Percentiles rank a stretch among this genome's conserved stretches.
These are phyloP conservation scores for Thalpophila matura DNA, from an alignment of 2,888 invertebrate genomes.

Conservation along the genomic window DNA sequence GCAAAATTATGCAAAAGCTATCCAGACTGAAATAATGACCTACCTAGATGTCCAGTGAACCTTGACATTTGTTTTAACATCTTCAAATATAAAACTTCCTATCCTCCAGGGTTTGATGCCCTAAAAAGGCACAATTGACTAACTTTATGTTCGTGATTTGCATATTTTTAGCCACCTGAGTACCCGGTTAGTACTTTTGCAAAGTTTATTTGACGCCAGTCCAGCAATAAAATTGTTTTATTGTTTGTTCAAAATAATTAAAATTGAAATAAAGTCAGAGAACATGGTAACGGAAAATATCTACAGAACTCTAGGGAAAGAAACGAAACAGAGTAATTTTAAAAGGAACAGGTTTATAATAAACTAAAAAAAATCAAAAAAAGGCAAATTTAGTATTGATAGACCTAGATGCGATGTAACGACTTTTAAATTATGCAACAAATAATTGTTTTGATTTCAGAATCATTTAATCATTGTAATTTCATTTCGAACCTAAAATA, in stretches of 20 bases:
- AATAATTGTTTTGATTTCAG: too few species aligned
- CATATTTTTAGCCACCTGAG: conserved; percentile 64
- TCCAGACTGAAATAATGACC: conserved; percentile 18
- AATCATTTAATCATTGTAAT: too few species aligned
- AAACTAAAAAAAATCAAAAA: neutral
- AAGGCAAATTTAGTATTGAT: neutral
- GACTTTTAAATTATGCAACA: too few species aligned
- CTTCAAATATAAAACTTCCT: conserved; percentile 34
- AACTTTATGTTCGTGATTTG: conserved; percentile 69
- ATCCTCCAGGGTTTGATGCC: conserved; percentile 55
- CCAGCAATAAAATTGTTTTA: conserved; percentile 60
- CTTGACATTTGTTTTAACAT: conserved; percentile 31
- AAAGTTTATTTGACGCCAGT: conserved; percentile 56
- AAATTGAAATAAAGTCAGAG: conserved; percentile 14
- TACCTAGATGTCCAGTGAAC: conserved; percentile 33
- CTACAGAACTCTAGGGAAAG: neutral
- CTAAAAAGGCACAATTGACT: conserved; percentile 61
- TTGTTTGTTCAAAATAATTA: conserved; percentile 37
- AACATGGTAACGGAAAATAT: neutral
- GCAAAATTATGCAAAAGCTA: conserved; percentile 10
- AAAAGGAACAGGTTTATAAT: neutral
- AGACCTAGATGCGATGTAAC: too few species aligned
- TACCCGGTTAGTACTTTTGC: conserved; percentile 25
- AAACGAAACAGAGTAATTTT: neutral
- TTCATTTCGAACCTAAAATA: too few species aligned